A percentile compares a stretch with the other conserved stretches of the same genome.
phyloP scores from a whole-genome alignment of 2,888 invertebrate genomes.

The Perizoma affinitatum region DNA sequence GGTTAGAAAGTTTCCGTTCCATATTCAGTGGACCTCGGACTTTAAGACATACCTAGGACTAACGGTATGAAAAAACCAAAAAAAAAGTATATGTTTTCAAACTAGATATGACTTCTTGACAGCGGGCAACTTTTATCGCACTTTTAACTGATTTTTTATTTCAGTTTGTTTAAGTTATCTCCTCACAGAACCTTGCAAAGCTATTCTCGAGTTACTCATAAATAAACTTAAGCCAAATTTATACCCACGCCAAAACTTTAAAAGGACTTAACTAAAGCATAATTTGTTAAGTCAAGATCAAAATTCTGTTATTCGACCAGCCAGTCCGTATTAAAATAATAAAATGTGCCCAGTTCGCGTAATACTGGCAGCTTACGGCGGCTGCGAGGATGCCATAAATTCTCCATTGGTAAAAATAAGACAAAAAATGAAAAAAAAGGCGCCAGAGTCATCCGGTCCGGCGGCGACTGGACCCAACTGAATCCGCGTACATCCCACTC shows the following conservation, averaged over 20 bases:
- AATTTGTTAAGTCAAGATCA: conserved; percentile 17
- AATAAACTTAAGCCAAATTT: conserved; percentile 20
- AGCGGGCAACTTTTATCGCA: conserved; percentile 4
- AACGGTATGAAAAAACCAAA: too few species aligned
- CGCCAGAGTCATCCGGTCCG: conserved; percentile 42
- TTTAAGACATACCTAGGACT: too few species aligned
- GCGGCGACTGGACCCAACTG: conserved; percentile 39
- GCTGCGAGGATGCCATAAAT: conserved; percentile 47
- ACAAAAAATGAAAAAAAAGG: conserved; percentile 44
- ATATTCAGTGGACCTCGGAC: too few species aligned
- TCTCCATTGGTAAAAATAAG: conserved; percentile 41
- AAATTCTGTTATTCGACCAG: conserved; percentile 29
- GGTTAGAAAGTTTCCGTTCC: conserved; percentile 18
- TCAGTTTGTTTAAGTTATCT: background rate
- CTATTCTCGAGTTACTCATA: conserved; percentile 16
- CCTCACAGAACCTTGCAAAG: conserved; percentile 15
- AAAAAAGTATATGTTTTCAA: too few species aligned
- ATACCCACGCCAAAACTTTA: conserved; percentile 23
- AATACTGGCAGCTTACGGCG: conserved; percentile 58
- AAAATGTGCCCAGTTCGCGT: conserved; percentile 46
- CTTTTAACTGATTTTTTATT: background rate
- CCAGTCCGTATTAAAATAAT: conserved; percentile 32
- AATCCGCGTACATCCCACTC: conserved; percentile 74
- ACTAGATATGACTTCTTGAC: conserved; percentile 3
- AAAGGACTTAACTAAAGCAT: conserved; percentile 22